Evolutionary conservation across 2,113 vertebrate genomes (phyloP).

Genomic region (Spermophilus dauricus): DNA sequence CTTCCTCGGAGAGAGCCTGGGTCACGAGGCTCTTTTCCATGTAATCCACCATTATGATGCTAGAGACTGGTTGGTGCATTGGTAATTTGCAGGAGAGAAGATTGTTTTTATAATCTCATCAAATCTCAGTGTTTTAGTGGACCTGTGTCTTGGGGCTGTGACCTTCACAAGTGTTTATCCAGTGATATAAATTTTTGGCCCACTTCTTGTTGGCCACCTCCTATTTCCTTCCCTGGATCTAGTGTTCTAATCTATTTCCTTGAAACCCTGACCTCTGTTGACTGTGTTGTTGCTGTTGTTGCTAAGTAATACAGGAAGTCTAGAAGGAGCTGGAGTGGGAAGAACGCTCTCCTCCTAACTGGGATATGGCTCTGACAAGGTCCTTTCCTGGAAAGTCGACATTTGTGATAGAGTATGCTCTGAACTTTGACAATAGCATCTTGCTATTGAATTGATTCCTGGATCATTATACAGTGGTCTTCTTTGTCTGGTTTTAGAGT

Average conservation of each 20-base stretch:
- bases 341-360: background rate
- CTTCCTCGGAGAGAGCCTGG: background rate
- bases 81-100: background rate
- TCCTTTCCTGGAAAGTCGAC: background rate
- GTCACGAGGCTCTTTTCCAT: background rate
- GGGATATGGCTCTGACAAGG: background rate
- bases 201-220: rapidly evolving
- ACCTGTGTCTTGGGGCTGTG: background rate
- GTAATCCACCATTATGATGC: background rate
- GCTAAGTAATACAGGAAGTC: background rate
- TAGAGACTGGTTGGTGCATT: background rate
- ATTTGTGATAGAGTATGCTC: background rate
- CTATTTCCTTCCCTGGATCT: background rate
- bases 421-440: background rate
- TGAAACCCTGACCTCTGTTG: background rate
- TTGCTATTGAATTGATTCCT: too few species aligned
- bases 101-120: background rate
- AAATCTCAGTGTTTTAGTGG: background rate
- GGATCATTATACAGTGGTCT: too few species aligned
- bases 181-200: background rate
- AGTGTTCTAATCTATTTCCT: background rate
- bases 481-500: too few species aligned
- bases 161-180: background rate
- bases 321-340: background rate
- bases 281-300: background rate